These are phyloP conservation scores for Drosophila fungiperda DNA, from an alignment of 2,888 invertebrate genomes.

Conservation along the genomic window DNA sequence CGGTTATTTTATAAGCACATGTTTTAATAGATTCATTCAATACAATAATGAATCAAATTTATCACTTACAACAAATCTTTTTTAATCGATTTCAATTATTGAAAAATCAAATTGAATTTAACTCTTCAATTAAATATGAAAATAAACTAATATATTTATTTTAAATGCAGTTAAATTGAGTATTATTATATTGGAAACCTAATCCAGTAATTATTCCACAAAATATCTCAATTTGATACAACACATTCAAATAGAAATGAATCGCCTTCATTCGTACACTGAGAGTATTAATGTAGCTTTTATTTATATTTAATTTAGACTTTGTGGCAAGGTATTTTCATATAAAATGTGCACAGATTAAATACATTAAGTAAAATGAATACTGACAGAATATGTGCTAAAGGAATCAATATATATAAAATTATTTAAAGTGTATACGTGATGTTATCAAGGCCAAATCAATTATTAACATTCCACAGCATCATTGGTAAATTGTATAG, in stretches of 20 bases:
- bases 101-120: no score
- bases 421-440: not conserved
- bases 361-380: no score
- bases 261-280: not conserved
- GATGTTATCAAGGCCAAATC: not conserved
- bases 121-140: no score
- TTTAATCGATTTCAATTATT: no score
- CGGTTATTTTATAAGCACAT: not conserved
- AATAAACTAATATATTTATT: no score
- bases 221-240: not conserved
- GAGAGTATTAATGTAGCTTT: not conserved
- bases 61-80: no score
- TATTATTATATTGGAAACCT: not conserved
- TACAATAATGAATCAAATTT: no score
- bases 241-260: not conserved
- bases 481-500: not conserved
- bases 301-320: not conserved
- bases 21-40: no score
- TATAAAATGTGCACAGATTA: not conserved
- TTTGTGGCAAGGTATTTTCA: not conserved
- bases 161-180: no score
- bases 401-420: not conserved
- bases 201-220: not conserved
- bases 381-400: not conserved
- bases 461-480: not conserved